phyloP scores from a whole-genome alignment of 1,140 invertebrate species.

The Sarcophaga peregrina region DNA sequence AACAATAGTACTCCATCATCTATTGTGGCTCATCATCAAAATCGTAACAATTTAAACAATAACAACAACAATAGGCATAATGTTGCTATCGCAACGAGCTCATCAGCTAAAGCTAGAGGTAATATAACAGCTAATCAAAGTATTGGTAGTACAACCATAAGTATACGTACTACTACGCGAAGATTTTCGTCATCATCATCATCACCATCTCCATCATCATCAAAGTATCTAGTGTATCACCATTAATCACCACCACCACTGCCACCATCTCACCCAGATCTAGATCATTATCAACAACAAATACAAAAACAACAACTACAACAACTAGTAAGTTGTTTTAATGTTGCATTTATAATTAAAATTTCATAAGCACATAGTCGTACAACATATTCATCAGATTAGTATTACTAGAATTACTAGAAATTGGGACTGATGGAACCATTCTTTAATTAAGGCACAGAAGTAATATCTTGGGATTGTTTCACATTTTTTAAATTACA shows the following conservation, averaged over 20 bases:
- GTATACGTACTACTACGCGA: neutral
- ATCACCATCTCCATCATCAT: neutral
- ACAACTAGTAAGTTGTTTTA: conserved; percentile 17
- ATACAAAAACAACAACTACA: neutral
- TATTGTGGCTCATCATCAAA: neutral
- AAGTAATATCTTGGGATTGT: too few relatives aligned
- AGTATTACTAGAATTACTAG: too few relatives aligned
- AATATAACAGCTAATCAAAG: neutral
- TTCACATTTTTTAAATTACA: too few relatives aligned
- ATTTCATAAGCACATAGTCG: too few relatives aligned
- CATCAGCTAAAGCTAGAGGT: neutral
- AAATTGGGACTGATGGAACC: too few relatives aligned
- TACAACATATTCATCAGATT: too few relatives aligned
- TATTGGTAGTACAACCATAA: neutral
- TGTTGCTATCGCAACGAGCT: neutral
- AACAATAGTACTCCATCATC: conserved; percentile 7
- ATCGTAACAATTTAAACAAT: neutral
- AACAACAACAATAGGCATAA: neutral
- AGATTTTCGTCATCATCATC: neutral
- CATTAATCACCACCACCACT: neutral
- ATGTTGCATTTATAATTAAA: neutral
- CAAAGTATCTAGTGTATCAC: neutral
- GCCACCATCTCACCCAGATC: too few relatives aligned
- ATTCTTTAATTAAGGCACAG: too few relatives aligned
- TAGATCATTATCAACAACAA: too few relatives aligned